Evolutionary conservation across 2,888 invertebrate genomes (phyloP).

Genomic region (Spisula solida): DNA sequence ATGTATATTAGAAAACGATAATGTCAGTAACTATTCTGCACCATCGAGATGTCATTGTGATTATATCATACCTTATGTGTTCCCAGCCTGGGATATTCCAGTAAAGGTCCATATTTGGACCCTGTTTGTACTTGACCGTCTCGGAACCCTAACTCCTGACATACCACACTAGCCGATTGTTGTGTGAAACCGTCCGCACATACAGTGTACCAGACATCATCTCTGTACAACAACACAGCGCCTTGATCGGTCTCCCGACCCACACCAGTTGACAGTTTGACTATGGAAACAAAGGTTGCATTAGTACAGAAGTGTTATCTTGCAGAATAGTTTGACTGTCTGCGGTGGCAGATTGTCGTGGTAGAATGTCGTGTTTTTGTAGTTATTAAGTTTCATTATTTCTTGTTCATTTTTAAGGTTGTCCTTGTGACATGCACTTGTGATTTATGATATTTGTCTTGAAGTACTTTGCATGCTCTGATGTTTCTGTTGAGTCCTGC

Average conservation of each 20-base stretch:
- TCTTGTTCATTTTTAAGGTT: too few relatives aligned
- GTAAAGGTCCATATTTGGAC: slow-evolving; percentile 59
- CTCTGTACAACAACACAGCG: slow-evolving; percentile 69
- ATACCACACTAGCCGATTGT: slow-evolving; percentile 65
- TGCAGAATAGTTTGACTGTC: too few relatives aligned
- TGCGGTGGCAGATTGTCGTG: too few relatives aligned
- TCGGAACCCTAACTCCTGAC: slow-evolving; percentile 90
- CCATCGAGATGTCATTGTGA: too few relatives aligned
- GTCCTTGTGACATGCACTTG: too few relatives aligned
- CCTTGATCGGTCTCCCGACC: slow-evolving; percentile 74
- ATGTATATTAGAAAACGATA: neutral
- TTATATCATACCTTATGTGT: slow-evolving; percentile 49
- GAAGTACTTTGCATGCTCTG: too few relatives aligned
- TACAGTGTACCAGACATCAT: slow-evolving; percentile 87
- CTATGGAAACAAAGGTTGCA: slow-evolving; percentile 45
- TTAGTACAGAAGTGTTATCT: too few relatives aligned
- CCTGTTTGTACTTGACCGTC: slow-evolving; percentile 72
- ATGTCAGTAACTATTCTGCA: too few relatives aligned
- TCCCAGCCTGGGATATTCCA: slow-evolving; percentile 43
- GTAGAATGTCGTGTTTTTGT: too few relatives aligned
- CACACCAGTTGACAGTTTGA: slow-evolving; percentile 71
- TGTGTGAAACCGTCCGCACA: slow-evolving; percentile 72
- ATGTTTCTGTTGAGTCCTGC: too few relatives aligned
- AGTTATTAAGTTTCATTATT: too few relatives aligned
- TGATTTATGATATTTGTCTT: too few relatives aligned